A percentile compares a stretch with the other conserved stretches of the same genome.
phyloP scores from a whole-genome alignment of 2,113 vertebrate species.

The Proterorhinus semilunaris region DNA sequence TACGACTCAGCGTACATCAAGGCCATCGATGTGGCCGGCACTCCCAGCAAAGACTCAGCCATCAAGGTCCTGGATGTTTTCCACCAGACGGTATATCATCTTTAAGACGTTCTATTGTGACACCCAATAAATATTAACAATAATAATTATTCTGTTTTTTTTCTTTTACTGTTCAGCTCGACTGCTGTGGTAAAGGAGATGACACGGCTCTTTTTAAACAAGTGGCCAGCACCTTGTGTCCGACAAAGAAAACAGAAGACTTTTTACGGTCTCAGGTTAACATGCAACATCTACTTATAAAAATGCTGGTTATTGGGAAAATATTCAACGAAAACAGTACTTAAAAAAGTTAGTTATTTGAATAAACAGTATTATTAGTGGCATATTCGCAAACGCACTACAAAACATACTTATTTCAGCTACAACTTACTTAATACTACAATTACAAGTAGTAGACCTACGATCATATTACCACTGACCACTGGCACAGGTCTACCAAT shows the following conservation, averaged over 20 bases:
- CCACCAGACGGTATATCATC: conserved; percentile 70
- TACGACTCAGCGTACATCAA: conserved; percentile 86
- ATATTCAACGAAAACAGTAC: too few relatives aligned
- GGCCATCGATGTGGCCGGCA: conserved; percentile 48
- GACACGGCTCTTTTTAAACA: conserved; percentile 43
- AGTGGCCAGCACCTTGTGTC: conserved; percentile 56
- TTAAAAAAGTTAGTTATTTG: too few relatives aligned
- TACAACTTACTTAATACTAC: background rate
- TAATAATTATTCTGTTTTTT: background rate
- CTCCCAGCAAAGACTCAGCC: conserved; percentile 65
- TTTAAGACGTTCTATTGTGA: background rate
- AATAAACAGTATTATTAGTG: too few relatives aligned
- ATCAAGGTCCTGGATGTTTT: conserved; percentile 85
- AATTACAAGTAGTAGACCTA: background rate
- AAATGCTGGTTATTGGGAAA: too few relatives aligned
- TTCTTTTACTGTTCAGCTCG: conserved; percentile 47
- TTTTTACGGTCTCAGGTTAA: conserved; percentile 48
- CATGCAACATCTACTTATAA: background rate
- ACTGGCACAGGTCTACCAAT: background rate
- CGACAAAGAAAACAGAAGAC: conserved; percentile 38
- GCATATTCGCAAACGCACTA: too few relatives aligned
- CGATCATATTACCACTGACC: background rate
- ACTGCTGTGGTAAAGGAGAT: conserved; percentile 80
- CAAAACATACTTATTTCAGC: too few relatives aligned
- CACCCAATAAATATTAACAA: background rate